These are phyloP conservation scores for Datnioides undecimradiatus DNA, from an alignment of 2,113 vertebrate species.

Conservation along the genomic window DNA sequence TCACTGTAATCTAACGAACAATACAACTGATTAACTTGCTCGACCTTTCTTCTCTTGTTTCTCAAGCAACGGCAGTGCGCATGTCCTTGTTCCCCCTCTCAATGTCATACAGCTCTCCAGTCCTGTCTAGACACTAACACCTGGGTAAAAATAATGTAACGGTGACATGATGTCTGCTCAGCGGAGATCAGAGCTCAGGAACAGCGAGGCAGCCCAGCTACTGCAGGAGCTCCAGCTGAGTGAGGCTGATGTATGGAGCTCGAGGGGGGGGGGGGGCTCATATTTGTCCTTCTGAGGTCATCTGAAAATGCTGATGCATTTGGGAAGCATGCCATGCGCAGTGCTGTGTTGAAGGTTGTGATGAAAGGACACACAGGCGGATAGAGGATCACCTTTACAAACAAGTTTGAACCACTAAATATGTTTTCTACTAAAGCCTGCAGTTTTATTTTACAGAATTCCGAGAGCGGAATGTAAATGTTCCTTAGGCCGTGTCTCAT, in stretches of 20 bases:
- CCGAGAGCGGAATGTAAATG: no score
- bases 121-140: background rate
- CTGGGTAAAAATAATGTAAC: constrained; percentile 20
- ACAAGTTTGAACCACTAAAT: background rate
- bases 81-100: constrained; percentile 50
- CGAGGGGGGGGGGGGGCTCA: background rate
- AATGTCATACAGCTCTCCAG: constrained; percentile 57
- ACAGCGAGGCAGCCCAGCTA: no score
- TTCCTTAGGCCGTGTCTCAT: background rate
- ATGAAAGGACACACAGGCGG: background rate
- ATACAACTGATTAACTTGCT: constrained; percentile 69
- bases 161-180: constrained; percentile 3
- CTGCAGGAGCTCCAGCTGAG: background rate
- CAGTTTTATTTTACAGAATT: background rate
- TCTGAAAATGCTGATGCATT: constrained; percentile 65
- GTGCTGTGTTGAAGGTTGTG: constrained; percentile 14
- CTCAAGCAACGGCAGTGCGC: constrained; percentile 32
- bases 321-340: constrained; percentile 49
- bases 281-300: constrained; percentile 68
- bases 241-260: background rate
- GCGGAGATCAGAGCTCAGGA: background rate
- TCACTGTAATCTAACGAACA: constrained; percentile 59
- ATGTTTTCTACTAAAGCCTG: background rate
- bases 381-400: background rate
- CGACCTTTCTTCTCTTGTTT: constrained; percentile 64